Evolutionary conservation across 2,888 invertebrate species (phyloP).

Genomic region (Ennomos quercinarius): DNA sequence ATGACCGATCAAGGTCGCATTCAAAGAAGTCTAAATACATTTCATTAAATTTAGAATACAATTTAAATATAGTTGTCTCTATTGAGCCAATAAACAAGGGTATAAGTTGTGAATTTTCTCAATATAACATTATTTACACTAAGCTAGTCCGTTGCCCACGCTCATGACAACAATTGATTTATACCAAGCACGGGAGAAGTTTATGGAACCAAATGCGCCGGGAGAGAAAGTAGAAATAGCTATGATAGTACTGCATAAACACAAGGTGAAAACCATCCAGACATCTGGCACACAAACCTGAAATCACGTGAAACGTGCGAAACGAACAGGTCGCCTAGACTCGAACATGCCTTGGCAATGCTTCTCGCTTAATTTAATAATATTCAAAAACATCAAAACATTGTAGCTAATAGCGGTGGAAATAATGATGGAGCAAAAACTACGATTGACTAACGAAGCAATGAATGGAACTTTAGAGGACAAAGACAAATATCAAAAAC

Average conservation of each 20-base stretch:
- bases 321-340: slow-evolving; percentile 44
- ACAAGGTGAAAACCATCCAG: slow-evolving; percentile 58
- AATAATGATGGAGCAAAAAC: slow-evolving; percentile 24
- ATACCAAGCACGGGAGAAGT: slow-evolving; percentile 51
- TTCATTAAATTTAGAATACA: neutral
- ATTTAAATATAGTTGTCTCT: neutral
- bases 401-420: slow-evolving; percentile 25
- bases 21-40: slow-evolving; percentile 41
- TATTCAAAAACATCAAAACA: slow-evolving; percentile 23
- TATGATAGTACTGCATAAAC: slow-evolving; percentile 36
- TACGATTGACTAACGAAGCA: slow-evolving; percentile 37
- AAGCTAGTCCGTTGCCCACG: slow-evolving; percentile 27
- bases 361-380: slow-evolving; percentile 43
- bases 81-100: slow-evolving; percentile 20
- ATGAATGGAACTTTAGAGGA: slow-evolving; percentile 41
- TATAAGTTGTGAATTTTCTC: slow-evolving; percentile 19
- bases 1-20: slow-evolving; percentile 63
- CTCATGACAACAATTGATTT: slow-evolving; percentile 54
- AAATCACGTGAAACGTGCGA: slow-evolving; percentile 52
- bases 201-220: slow-evolving; percentile 53
- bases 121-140: slow-evolving; percentile 23
- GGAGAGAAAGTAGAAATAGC: slow-evolving; percentile 65
- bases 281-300: slow-evolving; percentile 43
- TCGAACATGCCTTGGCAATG: slow-evolving; percentile 53
- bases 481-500: slow-evolving; percentile 47